A percentile compares a stretch with the other conserved stretches of the same genome.
phyloP scores from a whole-genome alignment of 1,140 invertebrate species.

The Aphelenchoides avenae region DNA sequence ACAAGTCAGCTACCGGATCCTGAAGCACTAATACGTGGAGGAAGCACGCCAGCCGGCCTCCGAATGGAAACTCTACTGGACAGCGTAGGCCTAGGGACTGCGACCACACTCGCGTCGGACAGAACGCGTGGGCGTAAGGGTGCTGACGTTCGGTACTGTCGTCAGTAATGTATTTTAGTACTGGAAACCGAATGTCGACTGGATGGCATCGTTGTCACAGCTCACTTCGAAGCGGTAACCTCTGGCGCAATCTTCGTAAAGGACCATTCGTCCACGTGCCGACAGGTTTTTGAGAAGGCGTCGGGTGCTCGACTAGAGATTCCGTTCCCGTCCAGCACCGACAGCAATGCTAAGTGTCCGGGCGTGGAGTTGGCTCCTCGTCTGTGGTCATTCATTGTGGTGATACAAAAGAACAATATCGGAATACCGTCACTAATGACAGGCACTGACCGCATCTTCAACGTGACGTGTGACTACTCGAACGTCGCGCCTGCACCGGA shows the following conservation, averaged over 20 bases:
- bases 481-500: conserved; percentile 35
- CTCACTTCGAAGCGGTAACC: conserved; percentile 33
- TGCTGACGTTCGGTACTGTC: too few species aligned
- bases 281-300: conserved; percentile 29
- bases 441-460: conserved; percentile 48
- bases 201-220: conserved; percentile 42
- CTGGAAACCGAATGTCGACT: conserved; percentile 50
- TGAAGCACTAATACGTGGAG: too few species aligned
- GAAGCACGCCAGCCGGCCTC: too few species aligned
- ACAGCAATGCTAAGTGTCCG: conserved; percentile 46
- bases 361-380: conserved; percentile 42
- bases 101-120: too few species aligned
- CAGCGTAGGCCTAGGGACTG: too few species aligned
- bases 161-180: conserved; percentile 31
- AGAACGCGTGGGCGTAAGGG: too few species aligned
- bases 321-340: conserved; percentile 42
- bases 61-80: too few species aligned
- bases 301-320: conserved; percentile 38
- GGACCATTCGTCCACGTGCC: conserved; percentile 50
- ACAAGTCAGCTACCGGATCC: too few species aligned
- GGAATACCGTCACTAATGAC: conserved; percentile 47
- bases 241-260: conserved; percentile 43
- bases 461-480: conserved; percentile 55
- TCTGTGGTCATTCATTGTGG: conserved; percentile 50
- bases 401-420: conserved; percentile 50